Conservation (phyloP, 2,888 invertebrate species). For the Andricus quercusramuli region DNA sequence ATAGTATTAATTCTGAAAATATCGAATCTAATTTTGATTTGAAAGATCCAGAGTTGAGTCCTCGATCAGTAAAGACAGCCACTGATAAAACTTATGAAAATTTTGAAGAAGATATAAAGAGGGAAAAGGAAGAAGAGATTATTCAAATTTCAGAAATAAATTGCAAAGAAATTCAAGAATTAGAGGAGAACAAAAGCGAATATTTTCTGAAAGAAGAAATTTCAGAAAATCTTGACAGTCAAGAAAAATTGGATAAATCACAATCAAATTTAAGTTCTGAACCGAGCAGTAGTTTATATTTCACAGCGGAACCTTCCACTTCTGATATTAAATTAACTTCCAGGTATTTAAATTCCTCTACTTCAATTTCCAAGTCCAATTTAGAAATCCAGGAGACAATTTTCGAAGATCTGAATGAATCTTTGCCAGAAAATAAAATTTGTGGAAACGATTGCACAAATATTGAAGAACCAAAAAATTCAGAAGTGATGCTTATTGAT, state of each 20-base stretch:
- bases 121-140: not conserved
- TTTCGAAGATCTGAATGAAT: not conserved
- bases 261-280: constrained; percentile 52
- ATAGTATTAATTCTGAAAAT: not conserved
- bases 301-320: constrained; percentile 57
- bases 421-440: not conserved
- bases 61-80: not conserved
- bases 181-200: not conserved
- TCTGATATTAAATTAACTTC: constrained; percentile 44
- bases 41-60: not conserved
- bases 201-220: not conserved
- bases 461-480: not conserved
- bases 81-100: not conserved
- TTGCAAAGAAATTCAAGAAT: not conserved
- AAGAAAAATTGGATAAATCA: constrained; percentile 45
- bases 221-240: not conserved
- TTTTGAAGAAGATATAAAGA: not conserved
- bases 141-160: not conserved
- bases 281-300: constrained; percentile 58
- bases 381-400: not conserved
- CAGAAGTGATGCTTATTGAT: constrained; percentile 7
- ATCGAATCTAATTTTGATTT: not conserved
- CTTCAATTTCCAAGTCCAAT: not conserved
- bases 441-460: not conserved
- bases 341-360: not conserved